These are phyloP conservation scores for Ecliptopera silaceata DNA, from an alignment of 2,888 invertebrate genomes.

Conservation along the genomic window DNA sequence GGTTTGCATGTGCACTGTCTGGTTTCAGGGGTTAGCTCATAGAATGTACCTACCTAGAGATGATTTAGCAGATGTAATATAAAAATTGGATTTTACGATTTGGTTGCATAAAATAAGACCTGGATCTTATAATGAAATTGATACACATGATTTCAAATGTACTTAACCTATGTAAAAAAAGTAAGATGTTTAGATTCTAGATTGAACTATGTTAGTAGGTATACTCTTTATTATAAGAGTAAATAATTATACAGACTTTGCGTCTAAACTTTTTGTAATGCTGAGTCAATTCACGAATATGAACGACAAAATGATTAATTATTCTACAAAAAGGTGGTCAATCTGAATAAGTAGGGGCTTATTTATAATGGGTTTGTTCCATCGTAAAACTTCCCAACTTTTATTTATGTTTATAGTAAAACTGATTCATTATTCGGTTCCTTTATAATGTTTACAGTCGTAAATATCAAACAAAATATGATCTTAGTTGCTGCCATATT, in stretches of 20 bases:
- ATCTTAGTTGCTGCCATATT: too few species aligned
- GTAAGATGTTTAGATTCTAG: too few species aligned
- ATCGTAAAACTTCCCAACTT: background rate
- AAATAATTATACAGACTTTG: background rate
- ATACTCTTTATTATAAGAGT: too few species aligned
- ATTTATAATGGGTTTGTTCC: background rate
- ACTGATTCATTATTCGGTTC: background rate
- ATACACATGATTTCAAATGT: too few species aligned
- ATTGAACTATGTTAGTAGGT: too few species aligned
- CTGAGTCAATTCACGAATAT: background rate
- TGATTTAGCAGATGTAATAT: background rate
- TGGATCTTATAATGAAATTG: too few species aligned
- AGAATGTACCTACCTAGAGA: constrained; percentile 10
- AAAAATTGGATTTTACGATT: constrained; percentile 1
- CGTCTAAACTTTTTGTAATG: too few species aligned
- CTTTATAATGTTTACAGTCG: background rate
- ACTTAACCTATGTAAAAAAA: too few species aligned
- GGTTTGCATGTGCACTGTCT: constrained; percentile 41
- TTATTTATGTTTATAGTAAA: constrained; percentile 10
- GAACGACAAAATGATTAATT: too few species aligned
- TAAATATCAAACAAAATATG: background rate
- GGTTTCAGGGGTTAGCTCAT: constrained; percentile 33
- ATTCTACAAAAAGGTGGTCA: too few species aligned
- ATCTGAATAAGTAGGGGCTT: too few species aligned
- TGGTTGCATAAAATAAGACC: too few species aligned